Evolutionary conservation across 1,140 invertebrate species (phyloP), one percentile per base, ranked within the genome.

Genomic region (Trichomalopsis sarcophagae): DNA sequence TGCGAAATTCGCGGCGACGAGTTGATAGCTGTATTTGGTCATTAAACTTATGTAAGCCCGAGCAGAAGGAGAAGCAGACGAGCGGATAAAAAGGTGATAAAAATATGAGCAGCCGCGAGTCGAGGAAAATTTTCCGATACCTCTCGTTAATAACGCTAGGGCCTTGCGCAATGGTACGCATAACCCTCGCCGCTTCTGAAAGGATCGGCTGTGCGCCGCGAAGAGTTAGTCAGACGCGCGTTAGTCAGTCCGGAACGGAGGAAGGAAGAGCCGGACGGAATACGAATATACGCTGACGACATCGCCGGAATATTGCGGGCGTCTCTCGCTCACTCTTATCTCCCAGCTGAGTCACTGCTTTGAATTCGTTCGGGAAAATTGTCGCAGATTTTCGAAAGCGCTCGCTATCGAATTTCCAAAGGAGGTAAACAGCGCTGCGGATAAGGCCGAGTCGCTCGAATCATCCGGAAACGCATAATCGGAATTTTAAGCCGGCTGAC

Each of bases 401-500:
- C n/a, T n/a, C n/a, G n/a, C 27, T 27, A 27, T 27, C 27, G 27
- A 27, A 27, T 27, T 27, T 27, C 27, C 27, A 27, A 27, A 27
- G 0, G 27, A 27, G 27, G 68, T 11, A 27, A 69, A 30, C 68
- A 69, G 68, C 68, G 68, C 68, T 69, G 27, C 7, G 7, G 68
- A 33, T 33, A 33, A 33, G 4, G 33, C 4, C 33, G 33, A 33
- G 33, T 33, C 33, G 33, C 33, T 3, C 33, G 33, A 36, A 36
- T 36, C 33, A 6, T 44, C 40, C 40, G 40, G 40, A 44, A 44
- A 44, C 40, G 40, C 40, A 10, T 10, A 44, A 1, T 71, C 30
- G 71, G 44, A 75, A 75, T 75, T 82, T 33, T 17, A 73, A 73
- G 33, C 9, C 44, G 44, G 21, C 10, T 27, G 82, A 84, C 82